phyloP scores from a whole-genome alignment of 2,888 invertebrate species.

The Cephus spinipes region DNA sequence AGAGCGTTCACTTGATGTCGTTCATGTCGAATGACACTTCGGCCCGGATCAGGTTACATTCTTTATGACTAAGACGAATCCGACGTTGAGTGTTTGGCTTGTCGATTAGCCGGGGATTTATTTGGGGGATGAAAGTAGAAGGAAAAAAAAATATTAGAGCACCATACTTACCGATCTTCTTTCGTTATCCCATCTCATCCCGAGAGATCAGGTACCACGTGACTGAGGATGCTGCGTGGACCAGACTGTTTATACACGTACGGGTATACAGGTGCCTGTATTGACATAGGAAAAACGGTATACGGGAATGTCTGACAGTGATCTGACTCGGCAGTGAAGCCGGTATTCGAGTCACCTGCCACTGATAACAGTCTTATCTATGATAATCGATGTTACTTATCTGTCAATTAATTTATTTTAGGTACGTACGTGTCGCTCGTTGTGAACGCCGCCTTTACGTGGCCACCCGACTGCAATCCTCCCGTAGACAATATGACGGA shows the following conservation, averaged over 20 bases:
- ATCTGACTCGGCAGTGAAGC: not conserved
- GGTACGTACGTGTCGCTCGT: not conserved
- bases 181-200: not conserved
- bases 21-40: constrained; percentile 58
- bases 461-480: not conserved
- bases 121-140: not conserved
- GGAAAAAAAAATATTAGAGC: not conserved
- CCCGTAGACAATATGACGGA: not conserved
- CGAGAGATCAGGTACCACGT: not conserved
- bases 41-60: constrained; percentile 49
- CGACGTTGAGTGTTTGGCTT: constrained; percentile 34
- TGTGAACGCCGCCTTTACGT: not conserved
- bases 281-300: no score
- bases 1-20: constrained; percentile 21
- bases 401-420: not conserved
- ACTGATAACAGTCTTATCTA: not conserved
- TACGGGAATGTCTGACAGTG: no score
- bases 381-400: not conserved
- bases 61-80: constrained; percentile 2
- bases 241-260: not conserved
- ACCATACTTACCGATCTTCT: not conserved
- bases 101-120: constrained; percentile 38
- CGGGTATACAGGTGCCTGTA: not conserved
- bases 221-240: not conserved
- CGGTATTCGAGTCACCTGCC: not conserved